These are phyloP conservation scores for Erynnis tages DNA, from an alignment of 2,888 invertebrate genomes.

Conservation along the genomic window DNA sequence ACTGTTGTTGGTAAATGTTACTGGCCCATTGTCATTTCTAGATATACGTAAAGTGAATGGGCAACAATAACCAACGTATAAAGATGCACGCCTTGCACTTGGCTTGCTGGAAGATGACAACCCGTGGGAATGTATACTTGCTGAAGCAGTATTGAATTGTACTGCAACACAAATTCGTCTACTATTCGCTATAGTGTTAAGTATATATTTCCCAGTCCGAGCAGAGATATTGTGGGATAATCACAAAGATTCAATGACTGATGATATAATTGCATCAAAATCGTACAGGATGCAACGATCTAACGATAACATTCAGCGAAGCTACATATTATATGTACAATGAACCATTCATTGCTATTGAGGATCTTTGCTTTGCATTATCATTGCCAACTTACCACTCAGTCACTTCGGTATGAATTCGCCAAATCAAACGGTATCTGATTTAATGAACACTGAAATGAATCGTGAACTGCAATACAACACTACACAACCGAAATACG, in stretches of 20 bases:
- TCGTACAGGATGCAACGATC: slow-evolving; percentile 35
- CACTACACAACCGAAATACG: slow-evolving; percentile 34
- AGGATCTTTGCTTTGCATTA: slow-evolving; percentile 35
- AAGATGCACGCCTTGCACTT: slow-evolving; percentile 35
- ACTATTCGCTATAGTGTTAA: slow-evolving; percentile 33
- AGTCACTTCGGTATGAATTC: slow-evolving; percentile 32
- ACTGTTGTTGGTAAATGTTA: slow-evolving; percentile 37
- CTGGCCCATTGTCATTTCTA: slow-evolving; percentile 31
- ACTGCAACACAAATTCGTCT: slow-evolving; percentile 39
- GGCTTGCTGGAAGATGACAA: slow-evolving; percentile 37
- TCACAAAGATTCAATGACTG: slow-evolving; percentile 35
- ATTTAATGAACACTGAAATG: slow-evolving; percentile 34
- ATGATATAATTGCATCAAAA: slow-evolving; percentile 36
- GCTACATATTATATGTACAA: slow-evolving; percentile 13
- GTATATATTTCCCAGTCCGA: neutral
- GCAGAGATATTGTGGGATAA: slow-evolving; percentile 30
- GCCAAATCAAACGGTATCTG: slow-evolving; percentile 31
- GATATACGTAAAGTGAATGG: slow-evolving; percentile 32
- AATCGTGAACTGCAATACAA: slow-evolving; percentile 36
- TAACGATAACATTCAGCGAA: slow-evolving; percentile 34
- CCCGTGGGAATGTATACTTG: slow-evolving; percentile 30
- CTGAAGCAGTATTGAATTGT: slow-evolving; percentile 32
- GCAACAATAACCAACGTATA: slow-evolving; percentile 34
- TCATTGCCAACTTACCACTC: slow-evolving; percentile 34
- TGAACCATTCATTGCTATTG: slow-evolving; percentile 32